Evolutionary conservation across 1,140 invertebrate species (phyloP), one percentile per base, ranked within the genome.

Genomic region (Nautilus pompilius): DNA sequence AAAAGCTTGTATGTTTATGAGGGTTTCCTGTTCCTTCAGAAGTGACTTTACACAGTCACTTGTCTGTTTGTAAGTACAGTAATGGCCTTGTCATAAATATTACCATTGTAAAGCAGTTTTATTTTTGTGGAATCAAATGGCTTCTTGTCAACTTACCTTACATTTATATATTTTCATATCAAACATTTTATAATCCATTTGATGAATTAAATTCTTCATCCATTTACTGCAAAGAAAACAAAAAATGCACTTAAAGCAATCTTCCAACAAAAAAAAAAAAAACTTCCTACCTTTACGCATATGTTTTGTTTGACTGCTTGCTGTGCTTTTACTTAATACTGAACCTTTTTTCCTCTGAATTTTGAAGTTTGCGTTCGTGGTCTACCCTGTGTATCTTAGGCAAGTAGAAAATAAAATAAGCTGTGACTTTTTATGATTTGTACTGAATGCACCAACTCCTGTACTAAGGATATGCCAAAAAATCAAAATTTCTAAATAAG

Each of bases 161-260:
- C 79, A 80, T 58, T 75, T 73, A 51, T 77, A 78, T 62, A 74
- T 71, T 65, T 79, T 79, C 69, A 75, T 79, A 54, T 79, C 77
- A 32, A 80, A 60, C 2, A 64, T 71, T 33, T 64, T 65, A 48
- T 75, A 78, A 63, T 79, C 75, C 58, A 78, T 72, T n/a, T 71
- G 55, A 8, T 71, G 69, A 60, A 79, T 74, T 45, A 77, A 60
- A 48, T 75, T 74, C 51, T 71, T 75, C 73, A 77, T 76, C 77
- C 75, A 79, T 20, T 71, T 58, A 66, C 74, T 77, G 67, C n/a
- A 59, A 73, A 69, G 29, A 45, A 60, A 48, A 30, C 29, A 54
- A 48, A 10, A 29, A 29, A 60, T n/a, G n/a, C 24, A 56, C 4
- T 5, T 3, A 20, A 13, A 46, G 8, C n/a, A 41, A 41, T 41